Conservation (phyloP, 2,888 invertebrate species). For the Trissolcus brochymenae region DNA sequence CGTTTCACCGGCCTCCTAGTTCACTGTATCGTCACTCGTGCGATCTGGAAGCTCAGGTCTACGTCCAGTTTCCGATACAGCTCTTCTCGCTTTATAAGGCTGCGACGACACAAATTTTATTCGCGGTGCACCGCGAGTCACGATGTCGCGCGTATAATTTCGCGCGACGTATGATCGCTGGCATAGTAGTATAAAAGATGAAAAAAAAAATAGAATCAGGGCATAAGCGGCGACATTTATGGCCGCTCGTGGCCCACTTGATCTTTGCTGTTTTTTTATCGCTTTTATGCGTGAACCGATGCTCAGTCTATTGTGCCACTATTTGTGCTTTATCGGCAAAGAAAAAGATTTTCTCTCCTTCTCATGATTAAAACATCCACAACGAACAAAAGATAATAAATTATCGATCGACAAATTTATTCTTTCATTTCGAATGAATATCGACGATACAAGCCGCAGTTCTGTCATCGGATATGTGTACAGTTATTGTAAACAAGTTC, state of each 20-base stretch:
- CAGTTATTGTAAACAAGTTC: slow-evolving; percentile 51
- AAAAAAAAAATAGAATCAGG: neutral
- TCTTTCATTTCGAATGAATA: slow-evolving; percentile 31
- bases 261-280: neutral
- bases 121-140: slow-evolving; percentile 15
- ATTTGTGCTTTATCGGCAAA: slow-evolving; percentile 10
- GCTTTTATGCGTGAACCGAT: neutral
- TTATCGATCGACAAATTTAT: slow-evolving; percentile 49
- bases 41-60: slow-evolving; percentile 42
- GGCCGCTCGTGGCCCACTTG: neutral
- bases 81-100: slow-evolving; percentile 40
- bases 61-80: slow-evolving; percentile 50
- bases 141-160: slow-evolving; percentile 8
- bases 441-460: slow-evolving; percentile 6
- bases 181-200: neutral
- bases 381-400: slow-evolving; percentile 43
- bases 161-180: slow-evolving; percentile 7
- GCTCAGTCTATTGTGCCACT: neutral
- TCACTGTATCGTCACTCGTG: slow-evolving; percentile 51
- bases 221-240: slow-evolving; percentile 8
- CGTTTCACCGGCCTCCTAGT: slow-evolving; percentile 63
- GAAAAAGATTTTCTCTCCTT: slow-evolving; percentile 14
- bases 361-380: slow-evolving; percentile 48
- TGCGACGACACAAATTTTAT: slow-evolving; percentile 53
- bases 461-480: slow-evolving; percentile 25